These are phyloP conservation scores for Bombus pascuorum DNA, from an alignment of 1,140 invertebrate species.

Conservation along the genomic window DNA sequence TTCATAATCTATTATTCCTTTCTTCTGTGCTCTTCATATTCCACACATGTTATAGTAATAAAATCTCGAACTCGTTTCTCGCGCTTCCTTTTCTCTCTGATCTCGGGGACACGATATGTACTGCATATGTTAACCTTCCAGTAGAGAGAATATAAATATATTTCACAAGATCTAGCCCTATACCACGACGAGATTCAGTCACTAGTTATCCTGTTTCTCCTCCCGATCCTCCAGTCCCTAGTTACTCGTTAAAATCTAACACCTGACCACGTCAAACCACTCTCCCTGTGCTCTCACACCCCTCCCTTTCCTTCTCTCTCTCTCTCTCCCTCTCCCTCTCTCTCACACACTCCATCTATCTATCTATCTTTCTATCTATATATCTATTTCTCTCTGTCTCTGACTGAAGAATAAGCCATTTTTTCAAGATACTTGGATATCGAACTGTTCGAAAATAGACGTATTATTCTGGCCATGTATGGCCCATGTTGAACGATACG, in stretches of 20 bases:
- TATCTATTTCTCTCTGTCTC: not conserved
- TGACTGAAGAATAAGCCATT: not conserved
- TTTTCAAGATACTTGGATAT: not conserved
- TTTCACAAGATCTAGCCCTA: not conserved
- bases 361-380: not conserved
- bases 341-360: no score
- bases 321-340: not conserved
- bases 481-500: not conserved
- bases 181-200: not conserved
- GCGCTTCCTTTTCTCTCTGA: not conserved
- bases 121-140: not conserved
- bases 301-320: not conserved
- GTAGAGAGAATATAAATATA: not conserved
- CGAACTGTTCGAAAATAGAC: slow-evolving; percentile 12
- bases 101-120: not conserved
- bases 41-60: not conserved
- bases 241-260: slow-evolving; percentile 44
- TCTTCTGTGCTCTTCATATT: not conserved
- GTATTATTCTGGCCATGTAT: not conserved
- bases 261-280: not conserved
- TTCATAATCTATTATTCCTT: not conserved
- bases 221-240: not conserved
- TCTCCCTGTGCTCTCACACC: not conserved
- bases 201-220: slow-evolving; percentile 11
- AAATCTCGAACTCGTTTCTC: not conserved